A percentile compares a stretch with the other conserved stretches of the same genome.
These are phyloP conservation scores for Carduelis carduelis DNA, from an alignment of 2,797 vertebrate genomes.

Conservation along the genomic window DNA sequence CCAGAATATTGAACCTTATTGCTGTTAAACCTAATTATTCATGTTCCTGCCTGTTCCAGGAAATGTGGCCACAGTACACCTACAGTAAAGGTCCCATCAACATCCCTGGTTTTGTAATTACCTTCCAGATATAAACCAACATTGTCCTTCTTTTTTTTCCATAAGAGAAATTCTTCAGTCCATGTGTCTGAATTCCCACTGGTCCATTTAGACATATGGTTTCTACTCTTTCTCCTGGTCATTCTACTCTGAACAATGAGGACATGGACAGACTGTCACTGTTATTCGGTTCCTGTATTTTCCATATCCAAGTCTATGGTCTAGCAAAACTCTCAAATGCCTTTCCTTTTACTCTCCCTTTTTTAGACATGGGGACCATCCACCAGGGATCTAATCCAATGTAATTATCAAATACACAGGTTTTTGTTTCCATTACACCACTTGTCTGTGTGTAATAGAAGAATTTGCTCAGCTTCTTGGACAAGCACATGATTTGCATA, in stretches of 20 bases:
- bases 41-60: neutral
- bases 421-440: neutral
- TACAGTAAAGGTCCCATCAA: neutral
- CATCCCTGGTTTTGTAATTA: neutral
- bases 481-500: neutral
- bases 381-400: neutral
- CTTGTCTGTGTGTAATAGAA: neutral
- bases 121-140: neutral
- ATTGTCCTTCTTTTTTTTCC: neutral
- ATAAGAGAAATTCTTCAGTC: neutral
- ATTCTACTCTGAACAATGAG: neutral
- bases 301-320: neutral
- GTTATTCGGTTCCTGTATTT: neutral
- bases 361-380: neutral
- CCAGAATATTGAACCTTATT: neutral
- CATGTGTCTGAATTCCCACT: neutral
- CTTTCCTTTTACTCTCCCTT: neutral
- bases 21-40: neutral
- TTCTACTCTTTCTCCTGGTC: neutral
- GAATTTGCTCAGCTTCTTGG: neutral
- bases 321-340: neutral
- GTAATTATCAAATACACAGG: neutral
- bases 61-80: neutral
- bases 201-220: neutral
- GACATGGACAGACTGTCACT: neutral